Evolutionary conservation across 2,113 vertebrate species (phyloP), one percentile per base, ranked within the genome.

Genomic region (Glaucidium brasilianum): DNA sequence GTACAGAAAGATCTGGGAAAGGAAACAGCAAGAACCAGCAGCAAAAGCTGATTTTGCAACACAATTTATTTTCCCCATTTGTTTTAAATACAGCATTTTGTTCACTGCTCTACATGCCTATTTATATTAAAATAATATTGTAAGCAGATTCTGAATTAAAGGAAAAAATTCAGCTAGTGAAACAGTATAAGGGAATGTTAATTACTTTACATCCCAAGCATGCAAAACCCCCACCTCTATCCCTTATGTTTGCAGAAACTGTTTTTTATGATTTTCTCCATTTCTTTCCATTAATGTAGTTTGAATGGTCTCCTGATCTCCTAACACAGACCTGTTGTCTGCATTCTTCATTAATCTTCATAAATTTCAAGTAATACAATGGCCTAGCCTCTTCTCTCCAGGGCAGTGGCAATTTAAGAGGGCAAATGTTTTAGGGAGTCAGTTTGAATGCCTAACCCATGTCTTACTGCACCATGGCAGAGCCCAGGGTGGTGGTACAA

Each of bases 331-430:
- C 86, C 64, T 79, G 64, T 64, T 95, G 78, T 92, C 77, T 97
- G 62, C 62, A n/a, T 83, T 43, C 92, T 90, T 73, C 91, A 96
- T 96, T 85, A 83, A 94, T 96, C 95, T 97, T 90, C 89, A 95
- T 95, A 94, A 97, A 93, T 95, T 96, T 91, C 74, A 68, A 92
- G 76, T 62, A 64, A 87, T 80, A 88, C 90, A 96, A 88, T 79
- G 84, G 76, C 74, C 90, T 93, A 92, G 79, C 68, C 95, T 94
- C 64, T 8, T 2, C 60, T 67, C 85, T 92, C 43, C 59, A 23
- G 72, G 68, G 55, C 63, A 95, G 64, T 39, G 53, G 29, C 55
- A 85, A 49, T 92, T 96, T 66, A 69, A 66, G 92, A 91, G 58
- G 62, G 66, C 32, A 93, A 84, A 95, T 56, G 10, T 86, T 97